Conservation (phyloP, 2,113 vertebrate species). For the Calonectris borealis region DNA sequence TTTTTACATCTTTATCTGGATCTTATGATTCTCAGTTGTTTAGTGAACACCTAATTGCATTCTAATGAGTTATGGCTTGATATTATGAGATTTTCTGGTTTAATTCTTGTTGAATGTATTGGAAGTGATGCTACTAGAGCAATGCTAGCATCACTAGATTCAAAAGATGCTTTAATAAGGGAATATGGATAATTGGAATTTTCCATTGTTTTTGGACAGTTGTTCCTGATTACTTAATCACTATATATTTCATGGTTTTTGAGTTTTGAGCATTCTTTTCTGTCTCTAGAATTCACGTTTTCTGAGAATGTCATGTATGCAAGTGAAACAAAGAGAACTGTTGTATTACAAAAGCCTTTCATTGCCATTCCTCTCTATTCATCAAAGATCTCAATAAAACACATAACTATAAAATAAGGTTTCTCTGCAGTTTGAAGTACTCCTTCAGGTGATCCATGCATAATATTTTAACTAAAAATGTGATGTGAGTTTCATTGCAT, state of each 20-base stretch:
- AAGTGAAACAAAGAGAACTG: background rate
- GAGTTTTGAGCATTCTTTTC: background rate
- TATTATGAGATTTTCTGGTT: background rate
- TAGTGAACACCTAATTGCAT: background rate
- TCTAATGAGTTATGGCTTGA: background rate
- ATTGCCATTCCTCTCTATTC: background rate
- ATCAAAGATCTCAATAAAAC: background rate
- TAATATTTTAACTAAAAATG: background rate
- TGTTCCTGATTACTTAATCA: background rate
- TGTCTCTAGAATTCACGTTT: background rate
- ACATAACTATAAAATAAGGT: background rate
- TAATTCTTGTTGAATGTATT: background rate
- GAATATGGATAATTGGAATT: background rate
- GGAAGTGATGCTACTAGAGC: background rate
- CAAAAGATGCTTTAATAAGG: background rate
- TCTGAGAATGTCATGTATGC: background rate
- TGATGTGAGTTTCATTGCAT: background rate
- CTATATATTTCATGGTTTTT: background rate
- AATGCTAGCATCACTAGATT: background rate
- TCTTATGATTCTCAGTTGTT: background rate
- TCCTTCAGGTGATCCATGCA: background rate
- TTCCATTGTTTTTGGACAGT: background rate
- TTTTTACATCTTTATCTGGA: background rate
- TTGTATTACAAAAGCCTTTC: background rate
- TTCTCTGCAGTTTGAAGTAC: background rate